These are phyloP conservation scores for Pygoscelis adeliae DNA, from an alignment of 2,113 vertebrate species.

Conservation along the genomic window DNA sequence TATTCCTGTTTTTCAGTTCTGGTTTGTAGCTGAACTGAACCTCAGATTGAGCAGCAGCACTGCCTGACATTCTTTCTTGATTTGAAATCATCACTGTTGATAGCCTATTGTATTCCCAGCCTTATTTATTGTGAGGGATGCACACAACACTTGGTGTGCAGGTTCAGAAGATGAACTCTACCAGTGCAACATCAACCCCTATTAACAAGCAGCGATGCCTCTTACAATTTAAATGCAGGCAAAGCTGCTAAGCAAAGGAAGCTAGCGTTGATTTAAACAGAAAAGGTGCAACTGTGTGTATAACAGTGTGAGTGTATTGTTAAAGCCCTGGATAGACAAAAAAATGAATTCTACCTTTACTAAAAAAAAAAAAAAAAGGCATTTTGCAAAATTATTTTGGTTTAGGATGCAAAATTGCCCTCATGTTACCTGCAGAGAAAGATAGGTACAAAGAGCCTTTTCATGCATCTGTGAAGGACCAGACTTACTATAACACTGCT, in stretches of 20 bases:
- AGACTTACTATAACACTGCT: neutral
- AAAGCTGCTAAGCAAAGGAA: constrained; percentile 4
- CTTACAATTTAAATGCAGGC: neutral
- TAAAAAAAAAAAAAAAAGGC: no score
- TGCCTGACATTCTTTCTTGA: neutral
- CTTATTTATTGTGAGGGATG: neutral
- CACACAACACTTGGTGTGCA: neutral
- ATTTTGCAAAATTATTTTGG: neutral
- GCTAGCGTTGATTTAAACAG: neutral
- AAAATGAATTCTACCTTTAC: neutral
- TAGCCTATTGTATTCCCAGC: neutral
- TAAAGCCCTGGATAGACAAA: neutral
- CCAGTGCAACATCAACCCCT: neutral
- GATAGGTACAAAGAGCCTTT: neutral
- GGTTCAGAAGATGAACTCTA: neutral
- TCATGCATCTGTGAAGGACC: neutral
- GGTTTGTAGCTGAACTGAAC: neutral
- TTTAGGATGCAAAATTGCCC: neutral
- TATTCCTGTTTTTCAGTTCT: neutral
- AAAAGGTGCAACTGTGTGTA: neutral
- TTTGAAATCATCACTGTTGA: neutral
- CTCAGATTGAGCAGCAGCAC: neutral
- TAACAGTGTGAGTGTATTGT: neutral
- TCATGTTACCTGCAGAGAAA: neutral
- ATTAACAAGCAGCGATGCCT: neutral